These are phyloP conservation scores for Thysanoteuthis rhombus DNA, from an alignment of 2,888 invertebrate genomes.

Conservation along the genomic window DNA sequence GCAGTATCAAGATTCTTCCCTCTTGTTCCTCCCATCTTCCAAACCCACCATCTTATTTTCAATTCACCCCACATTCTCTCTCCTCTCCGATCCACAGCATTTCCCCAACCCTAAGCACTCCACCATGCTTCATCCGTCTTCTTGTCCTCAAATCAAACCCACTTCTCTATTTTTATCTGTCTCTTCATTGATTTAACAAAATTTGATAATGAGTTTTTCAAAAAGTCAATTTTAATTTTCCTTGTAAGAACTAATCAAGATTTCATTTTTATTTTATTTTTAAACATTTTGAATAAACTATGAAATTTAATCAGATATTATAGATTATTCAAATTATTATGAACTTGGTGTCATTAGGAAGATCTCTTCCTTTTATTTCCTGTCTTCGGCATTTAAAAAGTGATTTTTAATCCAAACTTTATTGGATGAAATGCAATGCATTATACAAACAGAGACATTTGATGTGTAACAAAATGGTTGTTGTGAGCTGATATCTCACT, in stretches of 20 bases:
- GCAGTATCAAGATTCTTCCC: not conserved
- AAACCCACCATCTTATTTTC: no score
- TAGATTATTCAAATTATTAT: constrained; percentile 12
- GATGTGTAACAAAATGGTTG: not conserved
- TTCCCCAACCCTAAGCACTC: not conserved
- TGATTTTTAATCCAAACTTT: not conserved
- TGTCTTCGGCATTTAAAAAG: not conserved
- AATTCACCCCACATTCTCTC: no score
- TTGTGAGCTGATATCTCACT: not conserved
- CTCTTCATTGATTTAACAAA: constrained; percentile 12
- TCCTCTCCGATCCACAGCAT: not conserved
- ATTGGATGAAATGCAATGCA: not conserved
- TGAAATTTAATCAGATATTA: constrained; percentile 12
- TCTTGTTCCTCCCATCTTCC: not conserved
- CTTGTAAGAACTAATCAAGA: not conserved
- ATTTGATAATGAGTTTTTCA: constrained; percentile 1
- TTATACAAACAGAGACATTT: not conserved
- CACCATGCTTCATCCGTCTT: no score
- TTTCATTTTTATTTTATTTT: not conserved
- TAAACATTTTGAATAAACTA: not conserved
- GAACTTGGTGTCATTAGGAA: not conserved
- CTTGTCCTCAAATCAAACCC: not conserved
- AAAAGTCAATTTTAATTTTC: constrained; percentile 12
- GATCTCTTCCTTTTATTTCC: not conserved
- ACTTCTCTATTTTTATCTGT: not conserved